A percentile compares a stretch with the other conserved stretches of the same genome.
These are phyloP conservation scores for Zygothrica quintamaculata DNA, from an alignment of 2,888 invertebrate species.

Conservation along the genomic window DNA sequence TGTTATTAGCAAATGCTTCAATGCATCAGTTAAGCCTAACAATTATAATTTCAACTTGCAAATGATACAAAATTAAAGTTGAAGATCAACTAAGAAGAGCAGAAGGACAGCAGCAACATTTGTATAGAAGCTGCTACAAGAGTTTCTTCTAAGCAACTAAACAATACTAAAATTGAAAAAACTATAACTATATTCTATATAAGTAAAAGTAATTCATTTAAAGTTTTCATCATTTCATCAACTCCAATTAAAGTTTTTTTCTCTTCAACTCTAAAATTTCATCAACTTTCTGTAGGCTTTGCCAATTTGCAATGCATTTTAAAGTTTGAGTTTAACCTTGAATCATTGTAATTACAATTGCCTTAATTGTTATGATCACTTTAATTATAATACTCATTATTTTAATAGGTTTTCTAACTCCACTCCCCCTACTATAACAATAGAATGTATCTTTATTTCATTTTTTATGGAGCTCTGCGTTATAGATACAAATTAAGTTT, in stretches of 20 bases:
- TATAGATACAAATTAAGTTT: constrained; percentile 41
- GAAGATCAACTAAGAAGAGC: too few species aligned
- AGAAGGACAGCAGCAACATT: too few species aligned
- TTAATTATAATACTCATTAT: constrained; percentile 24
- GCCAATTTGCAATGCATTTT: constrained; percentile 12
- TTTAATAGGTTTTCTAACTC: neutral
- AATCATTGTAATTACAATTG: constrained; percentile 21
- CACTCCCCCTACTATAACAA: neutral
- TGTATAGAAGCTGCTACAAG: too few species aligned
- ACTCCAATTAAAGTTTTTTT: too few species aligned
- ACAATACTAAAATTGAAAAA: too few species aligned
- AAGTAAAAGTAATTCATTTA: too few species aligned
- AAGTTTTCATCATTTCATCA: too few species aligned
- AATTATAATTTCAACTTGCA: too few species aligned
- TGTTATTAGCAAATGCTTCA: constrained; percentile 28
- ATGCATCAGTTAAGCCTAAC: too few species aligned
- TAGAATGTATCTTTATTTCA: constrained; percentile 1
- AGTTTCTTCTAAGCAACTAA: too few species aligned
- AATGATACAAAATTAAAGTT: too few species aligned
- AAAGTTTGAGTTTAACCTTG: constrained; percentile 32
- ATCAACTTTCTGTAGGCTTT: neutral
- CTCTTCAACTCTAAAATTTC: neutral
- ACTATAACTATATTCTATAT: too few species aligned
- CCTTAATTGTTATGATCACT: constrained; percentile 18
- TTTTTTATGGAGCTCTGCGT: neutral